Conservation (phyloP, 2,888 invertebrate genomes). For the Torymus aiolomorphi region DNA sequence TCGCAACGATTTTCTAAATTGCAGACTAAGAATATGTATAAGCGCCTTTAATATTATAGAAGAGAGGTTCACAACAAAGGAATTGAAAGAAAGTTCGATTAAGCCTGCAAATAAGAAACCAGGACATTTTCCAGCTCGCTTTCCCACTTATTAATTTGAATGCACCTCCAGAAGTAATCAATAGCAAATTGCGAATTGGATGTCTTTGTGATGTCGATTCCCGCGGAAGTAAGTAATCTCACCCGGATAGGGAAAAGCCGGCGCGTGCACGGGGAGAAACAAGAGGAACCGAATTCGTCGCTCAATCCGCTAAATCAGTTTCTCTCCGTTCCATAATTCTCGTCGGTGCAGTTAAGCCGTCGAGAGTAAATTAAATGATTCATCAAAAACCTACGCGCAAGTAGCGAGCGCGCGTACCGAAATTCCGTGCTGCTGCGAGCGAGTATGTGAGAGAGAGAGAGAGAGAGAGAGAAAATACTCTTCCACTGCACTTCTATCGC, state of each 20-base stretch:
- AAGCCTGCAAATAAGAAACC: background rate
- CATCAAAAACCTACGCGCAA: background rate
- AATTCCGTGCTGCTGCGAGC: no score
- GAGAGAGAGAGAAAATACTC: no score
- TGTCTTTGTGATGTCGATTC: background rate
- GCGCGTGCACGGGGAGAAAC: no score
- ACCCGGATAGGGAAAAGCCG: background rate
- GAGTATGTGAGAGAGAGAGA: no score
- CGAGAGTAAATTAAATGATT: slow-evolving; percentile 31
- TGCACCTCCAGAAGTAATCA: background rate
- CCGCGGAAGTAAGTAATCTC: background rate
- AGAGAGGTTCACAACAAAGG: no score
- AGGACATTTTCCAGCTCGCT: background rate
- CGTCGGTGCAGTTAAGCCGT: background rate
- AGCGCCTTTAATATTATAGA: background rate
- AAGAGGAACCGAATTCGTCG: no score
- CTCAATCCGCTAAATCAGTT: slow-evolving; percentile 23
- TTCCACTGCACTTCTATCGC: no score
- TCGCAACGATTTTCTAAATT: no score
- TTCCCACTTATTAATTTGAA: background rate
- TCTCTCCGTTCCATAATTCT: slow-evolving; percentile 22
- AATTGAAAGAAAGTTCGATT: background rate
- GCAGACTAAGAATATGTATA: no score
- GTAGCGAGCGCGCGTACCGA: no score
- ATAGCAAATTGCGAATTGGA: slow-evolving; percentile 3